These are phyloP conservation scores for Microdon myrmicae DNA, from an alignment of 2,888 invertebrate species.

Conservation along the genomic window DNA sequence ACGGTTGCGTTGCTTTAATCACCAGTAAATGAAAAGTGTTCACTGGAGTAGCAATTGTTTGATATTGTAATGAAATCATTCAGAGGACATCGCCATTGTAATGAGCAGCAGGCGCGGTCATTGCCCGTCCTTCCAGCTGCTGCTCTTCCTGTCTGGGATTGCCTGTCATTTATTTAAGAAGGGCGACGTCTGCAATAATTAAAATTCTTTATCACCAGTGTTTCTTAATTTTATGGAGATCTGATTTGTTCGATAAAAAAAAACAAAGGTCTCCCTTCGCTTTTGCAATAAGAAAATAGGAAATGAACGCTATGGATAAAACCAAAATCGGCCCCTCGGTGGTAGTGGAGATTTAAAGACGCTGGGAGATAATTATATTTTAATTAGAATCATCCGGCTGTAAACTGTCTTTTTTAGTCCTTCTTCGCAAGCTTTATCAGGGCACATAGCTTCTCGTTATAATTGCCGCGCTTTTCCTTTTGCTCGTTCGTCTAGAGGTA, in stretches of 20 bases:
- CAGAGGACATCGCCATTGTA: constrained; percentile 19
- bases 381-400: constrained; percentile 68
- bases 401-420: constrained; percentile 68
- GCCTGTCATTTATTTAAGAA: constrained; percentile 45
- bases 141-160: constrained; percentile 8
- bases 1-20: neutral
- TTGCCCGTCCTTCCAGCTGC: constrained; percentile 8
- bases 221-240: constrained; percentile 52
- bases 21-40: constrained; percentile 1
- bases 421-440: too few species aligned
- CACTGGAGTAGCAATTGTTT: constrained; percentile 36
- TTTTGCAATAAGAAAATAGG: constrained; percentile 33
- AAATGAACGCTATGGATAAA: constrained; percentile 25
- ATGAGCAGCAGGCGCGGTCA: constrained; percentile 38
- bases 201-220: constrained; percentile 52
- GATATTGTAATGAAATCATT: constrained; percentile 48
- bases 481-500: too few species aligned
- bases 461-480: too few species aligned
- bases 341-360: constrained; percentile 37
- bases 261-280: constrained; percentile 21
- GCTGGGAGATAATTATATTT: constrained; percentile 65
- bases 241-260: constrained; percentile 32
- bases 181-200: constrained; percentile 50
- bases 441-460: too few species aligned
- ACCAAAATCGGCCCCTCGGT: constrained; percentile 8